Evolutionary conservation across 1,140 invertebrate species (phyloP).

Genomic region (Lepidotrigona ventralis): DNA sequence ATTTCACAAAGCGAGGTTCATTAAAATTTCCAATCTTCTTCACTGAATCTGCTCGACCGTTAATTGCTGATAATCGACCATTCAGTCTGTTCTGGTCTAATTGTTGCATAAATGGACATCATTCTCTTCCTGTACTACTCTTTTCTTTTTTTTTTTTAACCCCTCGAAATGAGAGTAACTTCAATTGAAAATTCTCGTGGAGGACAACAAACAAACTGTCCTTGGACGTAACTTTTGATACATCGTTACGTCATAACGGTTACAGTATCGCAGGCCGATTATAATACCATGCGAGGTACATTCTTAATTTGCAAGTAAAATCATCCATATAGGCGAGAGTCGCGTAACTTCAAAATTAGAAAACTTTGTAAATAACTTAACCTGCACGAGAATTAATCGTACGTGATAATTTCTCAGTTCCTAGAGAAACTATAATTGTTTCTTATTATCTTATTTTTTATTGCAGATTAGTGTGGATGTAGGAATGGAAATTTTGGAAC

Average conservation of each 20-base stretch:
- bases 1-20: not conserved
- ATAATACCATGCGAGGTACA: not conserved
- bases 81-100: not conserved
- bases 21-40: conserved; percentile 42
- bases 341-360: conserved; percentile 3
- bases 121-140: not conserved
- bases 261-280: not conserved
- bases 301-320: conserved; percentile 53
- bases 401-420: not conserved
- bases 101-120: not conserved
- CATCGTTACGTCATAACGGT: not conserved
- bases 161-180: not conserved
- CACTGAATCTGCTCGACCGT: conserved; percentile 10
- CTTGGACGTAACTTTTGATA: too few relatives aligned
- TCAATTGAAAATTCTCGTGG: not conserved
- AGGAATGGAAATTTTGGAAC: too few relatives aligned
- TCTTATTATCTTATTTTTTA: too few relatives aligned
- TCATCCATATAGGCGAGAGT: not conserved
- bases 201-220: not conserved
- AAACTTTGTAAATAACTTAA: conserved; percentile 7
- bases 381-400: too few relatives aligned
- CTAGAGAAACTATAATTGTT: not conserved
- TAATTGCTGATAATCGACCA: conserved; percentile 34
- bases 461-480: too few relatives aligned
- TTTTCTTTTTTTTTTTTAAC: not conserved